Conservation (phyloP, 2,113 vertebrate genomes). For the Mustelus asterias region DNA sequence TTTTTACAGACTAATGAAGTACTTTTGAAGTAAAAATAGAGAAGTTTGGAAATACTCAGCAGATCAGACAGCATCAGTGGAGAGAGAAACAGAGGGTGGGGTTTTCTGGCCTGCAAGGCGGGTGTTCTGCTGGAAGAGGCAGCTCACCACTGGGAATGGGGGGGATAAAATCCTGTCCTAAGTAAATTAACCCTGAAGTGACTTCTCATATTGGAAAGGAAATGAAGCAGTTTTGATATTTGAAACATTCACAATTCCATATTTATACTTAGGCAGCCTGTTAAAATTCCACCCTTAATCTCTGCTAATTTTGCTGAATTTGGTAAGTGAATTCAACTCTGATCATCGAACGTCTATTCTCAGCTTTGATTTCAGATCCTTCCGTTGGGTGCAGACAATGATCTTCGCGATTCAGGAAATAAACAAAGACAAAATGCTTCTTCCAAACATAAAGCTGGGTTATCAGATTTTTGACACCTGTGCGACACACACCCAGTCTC, state of each 20-base stretch:
- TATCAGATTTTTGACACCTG: slow-evolving; percentile 65
- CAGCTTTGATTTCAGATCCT: slow-evolving; percentile 60
- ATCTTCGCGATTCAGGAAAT: slow-evolving; percentile 65
- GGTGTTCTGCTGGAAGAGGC: too few species aligned
- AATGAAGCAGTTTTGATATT: neutral
- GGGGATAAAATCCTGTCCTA: too few species aligned
- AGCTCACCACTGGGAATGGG: too few species aligned
- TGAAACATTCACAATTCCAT: neutral
- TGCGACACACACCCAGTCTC: slow-evolving; percentile 55
- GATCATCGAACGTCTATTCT: slow-evolving; percentile 4
- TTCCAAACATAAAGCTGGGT: slow-evolving; percentile 56
- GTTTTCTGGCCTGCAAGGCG: too few species aligned
- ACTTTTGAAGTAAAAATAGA: neutral
- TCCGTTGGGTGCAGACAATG: slow-evolving; percentile 62
- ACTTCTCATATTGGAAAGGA: neutral
- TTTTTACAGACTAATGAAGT: too few species aligned
- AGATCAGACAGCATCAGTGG: neutral
- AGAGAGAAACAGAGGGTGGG: neutral
- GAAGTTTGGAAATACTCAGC: neutral
- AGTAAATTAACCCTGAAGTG: neutral
- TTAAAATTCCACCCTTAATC: neutral
- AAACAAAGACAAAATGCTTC: slow-evolving; percentile 52
- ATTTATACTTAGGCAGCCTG: neutral
- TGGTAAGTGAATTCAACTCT: neutral
- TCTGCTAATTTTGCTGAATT: neutral